Evolutionary conservation across 2,797 vertebrate genomes (phyloP), one percentile per base, ranked within the genome.

Genomic region (Myripristis murdjan): DNA sequence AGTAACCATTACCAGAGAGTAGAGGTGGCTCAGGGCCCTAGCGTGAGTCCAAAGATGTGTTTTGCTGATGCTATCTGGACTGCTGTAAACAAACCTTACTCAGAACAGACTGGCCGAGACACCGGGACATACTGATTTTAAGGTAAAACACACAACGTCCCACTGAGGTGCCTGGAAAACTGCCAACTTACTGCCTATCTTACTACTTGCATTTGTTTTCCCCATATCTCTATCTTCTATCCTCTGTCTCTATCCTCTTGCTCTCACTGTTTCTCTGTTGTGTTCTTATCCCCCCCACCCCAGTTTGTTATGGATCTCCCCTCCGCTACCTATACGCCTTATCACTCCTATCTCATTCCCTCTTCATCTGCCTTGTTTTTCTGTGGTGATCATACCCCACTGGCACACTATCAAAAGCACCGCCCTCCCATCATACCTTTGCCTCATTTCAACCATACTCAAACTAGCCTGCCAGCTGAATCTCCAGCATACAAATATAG

Each of bases 41-140:
- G 93, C 91, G 89, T 93, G 91, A 89, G 87, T 89, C 74, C 81
- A 58, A 54, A 74, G 60, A 71, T 79, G 75, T 94, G 93, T 94
- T 94, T 92, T 91, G 44, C 74, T 73, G 91, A 92, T 93, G 81
- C 70, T 92, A 93, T 93, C 91, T 64, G 41, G 31, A 73, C 57
- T 39, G 65, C 74, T 80, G 84, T 90, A 93, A 92, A 93, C 91
- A 93, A 87, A 66, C 82, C 74, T 73, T 82, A 65, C 77, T 82
- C 75, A 69, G 78, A 80, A 72, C 85, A 78, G 72, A 79, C 75
- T 55, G 77, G 66, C 67, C 22, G 28, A 74, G 72, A 73, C 84
- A 65, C 56, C 41, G 66, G 56, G 53, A 35, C 23, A 76, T 2
- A 41, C 43, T 64, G 81, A 81, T 78, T 60, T 20, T 73, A 53